phyloP scores from a whole-genome alignment of 2,888 invertebrate species.

The Melanargia galathea region DNA sequence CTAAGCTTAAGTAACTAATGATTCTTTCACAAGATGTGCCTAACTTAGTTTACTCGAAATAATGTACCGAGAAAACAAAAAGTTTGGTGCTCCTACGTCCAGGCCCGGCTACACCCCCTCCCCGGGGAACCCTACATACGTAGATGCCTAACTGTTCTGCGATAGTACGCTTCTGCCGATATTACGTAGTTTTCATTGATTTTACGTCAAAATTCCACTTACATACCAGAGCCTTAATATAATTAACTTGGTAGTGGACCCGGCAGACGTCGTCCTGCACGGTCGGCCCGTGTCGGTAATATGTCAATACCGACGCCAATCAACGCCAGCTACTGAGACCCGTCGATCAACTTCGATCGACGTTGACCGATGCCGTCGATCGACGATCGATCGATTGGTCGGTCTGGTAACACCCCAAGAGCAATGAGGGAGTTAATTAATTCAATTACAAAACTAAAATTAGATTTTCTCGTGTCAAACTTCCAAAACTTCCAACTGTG shows the following conservation, averaged over 20 bases:
- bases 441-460: slow-evolving; percentile 1
- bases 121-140: slow-evolving; percentile 1
- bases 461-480: background rate
- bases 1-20: too few species aligned
- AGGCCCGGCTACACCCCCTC: background rate
- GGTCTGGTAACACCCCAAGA: too few species aligned
- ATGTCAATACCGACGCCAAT: too few species aligned
- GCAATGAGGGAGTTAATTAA: background rate
- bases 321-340: too few species aligned
- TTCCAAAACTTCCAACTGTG: background rate
- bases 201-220: background rate
- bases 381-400: too few species aligned
- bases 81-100: slow-evolving; percentile 2
- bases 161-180: background rate
- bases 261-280: too few species aligned
- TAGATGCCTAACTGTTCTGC: background rate
- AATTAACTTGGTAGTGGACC: too few species aligned
- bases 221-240: too few species aligned
- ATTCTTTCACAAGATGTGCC: too few species aligned
- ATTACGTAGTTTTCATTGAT: slow-evolving; percentile 5
- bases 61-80: background rate
- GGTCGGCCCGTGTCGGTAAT: too few species aligned
- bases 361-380: too few species aligned
- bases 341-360: too few species aligned
- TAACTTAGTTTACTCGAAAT: background rate